Percentiles rank a stretch among this genome's conserved stretches.
These are phyloP conservation scores for Cynodonichthys magdalenae DNA, from an alignment of 2,797 vertebrate species.

Conservation along the genomic window DNA sequence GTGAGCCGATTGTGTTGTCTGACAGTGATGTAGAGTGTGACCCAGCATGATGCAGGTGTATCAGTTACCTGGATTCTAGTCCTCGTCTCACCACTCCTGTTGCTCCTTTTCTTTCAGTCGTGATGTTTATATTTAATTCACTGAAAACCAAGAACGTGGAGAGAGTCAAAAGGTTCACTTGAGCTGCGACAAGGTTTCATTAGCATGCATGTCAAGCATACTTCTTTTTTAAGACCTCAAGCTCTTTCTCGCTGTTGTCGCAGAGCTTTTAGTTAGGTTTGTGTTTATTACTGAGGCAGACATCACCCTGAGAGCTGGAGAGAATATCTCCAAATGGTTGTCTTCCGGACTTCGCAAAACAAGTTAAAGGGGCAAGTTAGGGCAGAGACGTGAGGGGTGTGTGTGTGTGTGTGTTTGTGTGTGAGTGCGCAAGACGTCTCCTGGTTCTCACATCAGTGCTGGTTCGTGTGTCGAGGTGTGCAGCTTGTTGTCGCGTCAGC, in stretches of 20 bases:
- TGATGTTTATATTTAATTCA: slow-evolving; percentile 53
- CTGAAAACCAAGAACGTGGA: slow-evolving; percentile 35
- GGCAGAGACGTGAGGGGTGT: slow-evolving; percentile 62
- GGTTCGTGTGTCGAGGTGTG: slow-evolving; percentile 6
- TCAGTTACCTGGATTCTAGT: slow-evolving; percentile 45
- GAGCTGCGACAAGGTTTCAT: slow-evolving; percentile 7
- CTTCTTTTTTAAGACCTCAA: slow-evolving; percentile 12
- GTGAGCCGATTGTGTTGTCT: slow-evolving; percentile 30
- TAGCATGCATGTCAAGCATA: not conserved
- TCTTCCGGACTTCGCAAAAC: slow-evolving; percentile 60
- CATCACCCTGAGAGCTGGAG: slow-evolving; percentile 43
- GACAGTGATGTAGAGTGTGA: slow-evolving; percentile 34
- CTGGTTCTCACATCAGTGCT: slow-evolving; percentile 46
- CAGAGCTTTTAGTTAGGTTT: slow-evolving; percentile 39
- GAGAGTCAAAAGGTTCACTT: slow-evolving; percentile 1
- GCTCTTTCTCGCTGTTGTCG: slow-evolving; percentile 47
- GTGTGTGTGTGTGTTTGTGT: slow-evolving; percentile 19
- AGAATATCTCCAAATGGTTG: slow-evolving; percentile 49
- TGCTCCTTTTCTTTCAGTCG: slow-evolving; percentile 31
- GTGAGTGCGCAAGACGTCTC: slow-evolving; percentile 25
- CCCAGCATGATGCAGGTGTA: slow-evolving; percentile 46
- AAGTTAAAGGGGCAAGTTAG: slow-evolving; percentile 69
- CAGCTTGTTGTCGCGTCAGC: slow-evolving; percentile 1
- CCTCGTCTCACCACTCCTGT: slow-evolving; percentile 18
- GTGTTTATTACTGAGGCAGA: slow-evolving; percentile 62